Base-by-base conservation (phyloP, 2,888 invertebrate species). In the Macrosoma leucophasiata region DNA sequence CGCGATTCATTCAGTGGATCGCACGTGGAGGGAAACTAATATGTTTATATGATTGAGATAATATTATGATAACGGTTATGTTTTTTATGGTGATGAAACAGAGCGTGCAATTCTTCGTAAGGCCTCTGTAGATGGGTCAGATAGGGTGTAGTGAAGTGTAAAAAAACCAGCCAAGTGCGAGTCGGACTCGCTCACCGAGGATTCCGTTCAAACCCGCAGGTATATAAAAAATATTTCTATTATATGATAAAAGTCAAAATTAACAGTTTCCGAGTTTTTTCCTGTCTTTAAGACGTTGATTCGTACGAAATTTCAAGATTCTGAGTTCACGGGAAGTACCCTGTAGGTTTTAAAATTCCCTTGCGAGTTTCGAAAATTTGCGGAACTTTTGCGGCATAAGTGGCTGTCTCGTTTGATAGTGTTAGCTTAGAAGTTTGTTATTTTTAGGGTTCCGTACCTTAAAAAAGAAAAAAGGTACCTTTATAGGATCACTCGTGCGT, bases 101-200 rank as follows among this genome's bases (percentile, higher is more conserved):
- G n/a, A n/a, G n/a, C n/a, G n/a, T n/a, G n/a, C n/a, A n/a, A n/a
- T n/a, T n/a, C n/a, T n/a, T n/a, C n/a, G n/a, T n/a, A n/a, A n/a
- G n/a, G n/a, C n/a, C n/a, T n/a, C n/a, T n/a, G n/a, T n/a, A n/a
- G n/a, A n/a, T n/a, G n/a, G n/a, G n/a, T n/a, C n/a, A n/a, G n/a
- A n/a, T n/a, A n/a, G n/a, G n/a, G n/a, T n/a, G n/a, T 21, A n/a
- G 21, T 9, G 4, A 3, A 9, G n/a, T 9, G 3, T 9, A 9
- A 21, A 21, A 21, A 21, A 21, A 8, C n/a, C 21, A n/a, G 21
- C 10, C n/a, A 21, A 21, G 21, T 21, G n/a, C 21, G n/a, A 21
- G 10, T 21, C 8, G 5, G 21, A 21, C 4, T 21, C 21, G 10
- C 21, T 4, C n/a, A 21, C 8, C 21, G n/a, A 8, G 21, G 21